Evolutionary conservation across 2,888 invertebrate species (phyloP), one percentile per base, ranked within the genome.

Genomic region (Drosophila fulvimacula): DNA sequence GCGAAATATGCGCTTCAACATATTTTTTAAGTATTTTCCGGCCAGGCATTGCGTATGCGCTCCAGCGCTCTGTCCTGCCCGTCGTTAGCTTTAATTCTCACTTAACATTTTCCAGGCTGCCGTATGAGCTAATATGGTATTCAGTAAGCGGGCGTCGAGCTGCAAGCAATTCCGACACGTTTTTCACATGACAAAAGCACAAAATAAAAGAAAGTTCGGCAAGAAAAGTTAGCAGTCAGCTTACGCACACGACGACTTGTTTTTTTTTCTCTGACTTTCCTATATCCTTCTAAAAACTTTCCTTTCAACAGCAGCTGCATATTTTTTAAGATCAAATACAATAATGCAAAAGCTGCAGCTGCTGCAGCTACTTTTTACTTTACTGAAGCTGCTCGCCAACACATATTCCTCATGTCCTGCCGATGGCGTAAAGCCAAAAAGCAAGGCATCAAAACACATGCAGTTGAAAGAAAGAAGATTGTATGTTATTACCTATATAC

Each of bases 141-240:
- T 53, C 56, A 38, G 56, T 42, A 32, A 65, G 44, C 32, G 41
- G 65, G 46, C 30, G 39, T 19, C 44, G 36, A 63, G 59, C 59
- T 61, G 51, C 56, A 15, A 44, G 53, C 69, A 65, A 62, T 57
- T 69, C 64, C 64, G 38, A 60, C 79, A 78, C 68, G 76, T 73
- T 62, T 69, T 59, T 62, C 64, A 41, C 56, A 51, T 52, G 60
- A 69, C 52, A 53, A 39, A 36, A 52, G 42, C 21, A 27, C 46
- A 52, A 56, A 46, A 58, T 48, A 61, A 52, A 38, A 6, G 11
- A 55, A 73, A 67, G 44, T 73, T 79, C 73, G 59, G 39, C 64
- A 65, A 56, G 60, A 61, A 79, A 79, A 79, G 76, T 76, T 79
- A 76, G 65, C 76, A 73, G 59, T 57, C 49, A 58, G 61, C 82